Conservation (phyloP, 2,113 vertebrate genomes). For the Syngnathus scovelli region DNA sequence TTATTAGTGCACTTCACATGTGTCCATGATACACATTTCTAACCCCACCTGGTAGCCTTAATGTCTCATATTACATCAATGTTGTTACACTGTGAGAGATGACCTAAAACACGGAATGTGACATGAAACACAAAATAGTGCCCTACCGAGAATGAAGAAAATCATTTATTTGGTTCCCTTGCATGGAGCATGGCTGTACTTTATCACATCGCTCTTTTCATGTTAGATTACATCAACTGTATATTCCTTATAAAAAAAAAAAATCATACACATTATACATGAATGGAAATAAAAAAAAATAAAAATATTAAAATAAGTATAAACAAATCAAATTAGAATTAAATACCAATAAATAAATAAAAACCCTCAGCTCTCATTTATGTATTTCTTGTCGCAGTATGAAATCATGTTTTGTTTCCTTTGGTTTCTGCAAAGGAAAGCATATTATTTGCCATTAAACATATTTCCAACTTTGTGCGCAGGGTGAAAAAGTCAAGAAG, state of each 20-base stretch:
- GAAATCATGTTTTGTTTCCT: neutral
- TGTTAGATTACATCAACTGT: no score
- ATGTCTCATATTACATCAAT: neutral
- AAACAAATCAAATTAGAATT: no score
- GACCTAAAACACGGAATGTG: neutral
- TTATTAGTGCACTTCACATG: neutral
- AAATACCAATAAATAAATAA: no score
- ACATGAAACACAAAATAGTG: neutral
- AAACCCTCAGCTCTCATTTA: no score
- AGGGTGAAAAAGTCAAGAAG: constrained; percentile 67
- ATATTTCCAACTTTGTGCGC: constrained; percentile 1
- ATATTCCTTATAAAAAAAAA: neutral
- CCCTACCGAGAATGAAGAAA: no score
- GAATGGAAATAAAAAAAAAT: no score
- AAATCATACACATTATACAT: no score
- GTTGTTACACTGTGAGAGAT: neutral
- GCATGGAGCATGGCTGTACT: neutral
- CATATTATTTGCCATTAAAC: neutral
- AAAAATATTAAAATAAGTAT: no score
- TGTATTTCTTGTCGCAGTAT: no score
- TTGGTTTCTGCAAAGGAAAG: neutral
- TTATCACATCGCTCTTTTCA: constrained; percentile 18
- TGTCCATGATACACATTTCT: neutral
- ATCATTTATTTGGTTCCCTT: neutral
- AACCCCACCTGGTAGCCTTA: neutral